phyloP scores from a whole-genome alignment of 2,113 vertebrate species.

The Scartelaos histophorus region DNA sequence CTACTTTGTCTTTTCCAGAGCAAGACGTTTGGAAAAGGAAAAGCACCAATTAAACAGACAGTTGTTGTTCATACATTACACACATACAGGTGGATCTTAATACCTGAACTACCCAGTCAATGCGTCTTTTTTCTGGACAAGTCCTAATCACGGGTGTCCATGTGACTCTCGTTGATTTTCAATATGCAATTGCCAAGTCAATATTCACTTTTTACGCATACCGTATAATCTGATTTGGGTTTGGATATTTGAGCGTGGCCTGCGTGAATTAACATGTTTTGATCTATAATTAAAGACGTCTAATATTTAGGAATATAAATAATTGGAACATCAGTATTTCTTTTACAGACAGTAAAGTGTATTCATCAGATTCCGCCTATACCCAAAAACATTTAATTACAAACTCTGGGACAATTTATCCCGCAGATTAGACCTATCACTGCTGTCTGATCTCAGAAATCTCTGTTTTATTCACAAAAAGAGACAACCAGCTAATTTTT shows the following conservation, averaged over 20 bases:
- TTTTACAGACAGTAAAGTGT: background rate
- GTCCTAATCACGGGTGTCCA: background rate
- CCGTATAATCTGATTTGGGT: background rate
- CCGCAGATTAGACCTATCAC: background rate
- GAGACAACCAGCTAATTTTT: background rate
- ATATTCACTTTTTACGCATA: background rate
- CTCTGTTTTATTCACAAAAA: background rate
- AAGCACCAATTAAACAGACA: background rate
- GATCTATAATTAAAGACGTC: too few relatives aligned
- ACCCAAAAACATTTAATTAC: background rate
- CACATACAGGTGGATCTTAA: background rate
- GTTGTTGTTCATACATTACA: background rate
- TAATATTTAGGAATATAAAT: background rate
- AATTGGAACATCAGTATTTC: background rate
- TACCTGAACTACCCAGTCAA: background rate
- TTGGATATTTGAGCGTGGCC: background rate
- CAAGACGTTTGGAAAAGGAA: background rate
- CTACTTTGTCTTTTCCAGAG: background rate
- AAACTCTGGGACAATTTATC: background rate
- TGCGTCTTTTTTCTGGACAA: background rate
- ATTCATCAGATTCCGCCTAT: too few relatives aligned
- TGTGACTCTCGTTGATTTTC: background rate
- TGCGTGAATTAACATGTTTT: background rate
- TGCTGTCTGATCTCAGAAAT: background rate
- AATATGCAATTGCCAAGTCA: background rate